Percentiles rank a stretch among this genome's conserved stretches.
Evolutionary conservation across 2,888 invertebrate genomes (phyloP).

Genomic region (Drosophila atripex): DNA sequence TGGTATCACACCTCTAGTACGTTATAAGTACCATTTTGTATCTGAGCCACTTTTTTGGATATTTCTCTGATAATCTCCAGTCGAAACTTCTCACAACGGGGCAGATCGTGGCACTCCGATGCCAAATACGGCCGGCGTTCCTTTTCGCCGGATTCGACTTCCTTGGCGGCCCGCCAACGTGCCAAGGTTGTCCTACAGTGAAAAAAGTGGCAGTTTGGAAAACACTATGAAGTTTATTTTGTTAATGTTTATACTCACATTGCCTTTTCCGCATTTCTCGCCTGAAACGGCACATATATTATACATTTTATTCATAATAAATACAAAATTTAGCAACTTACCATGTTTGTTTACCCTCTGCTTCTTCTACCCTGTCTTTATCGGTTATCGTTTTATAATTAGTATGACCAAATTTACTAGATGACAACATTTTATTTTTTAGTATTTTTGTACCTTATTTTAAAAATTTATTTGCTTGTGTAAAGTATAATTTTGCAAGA

Average conservation of each 20-base stretch:
- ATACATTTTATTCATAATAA: slow-evolving; percentile 4
- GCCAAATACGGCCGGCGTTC: slow-evolving; percentile 97
- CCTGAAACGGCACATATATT: slow-evolving; percentile 85
- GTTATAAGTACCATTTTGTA: slow-evolving; percentile 92
- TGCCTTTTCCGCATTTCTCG: slow-evolving; percentile 98
- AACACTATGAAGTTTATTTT: neutral
- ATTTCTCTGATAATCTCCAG: slow-evolving; percentile 98
- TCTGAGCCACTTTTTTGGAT: slow-evolving; percentile 99
- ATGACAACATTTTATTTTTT: too few relatives aligned
- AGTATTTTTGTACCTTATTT: too few relatives aligned
- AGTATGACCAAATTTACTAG: neutral
- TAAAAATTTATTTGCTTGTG: too few relatives aligned
- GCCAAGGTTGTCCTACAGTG: slow-evolving; percentile 94
- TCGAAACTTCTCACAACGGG: slow-evolving; percentile 97
- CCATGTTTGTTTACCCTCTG: slow-evolving; percentile 59
- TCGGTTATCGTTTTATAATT: neutral
- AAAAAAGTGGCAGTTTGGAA: neutral
- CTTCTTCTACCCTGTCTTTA: slow-evolving; percentile 3
- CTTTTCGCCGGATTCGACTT: slow-evolving; percentile 94
- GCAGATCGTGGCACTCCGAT: slow-evolving; percentile 95
- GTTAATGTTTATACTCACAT: slow-evolving; percentile 89
- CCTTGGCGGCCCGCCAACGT: slow-evolving; percentile 98
- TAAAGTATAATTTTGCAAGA: too few relatives aligned
- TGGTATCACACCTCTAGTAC: neutral
- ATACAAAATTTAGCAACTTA: slow-evolving; percentile 52